Conservation (phyloP, 1,140 invertebrate genomes). For the Danaus plexippus region DNA sequence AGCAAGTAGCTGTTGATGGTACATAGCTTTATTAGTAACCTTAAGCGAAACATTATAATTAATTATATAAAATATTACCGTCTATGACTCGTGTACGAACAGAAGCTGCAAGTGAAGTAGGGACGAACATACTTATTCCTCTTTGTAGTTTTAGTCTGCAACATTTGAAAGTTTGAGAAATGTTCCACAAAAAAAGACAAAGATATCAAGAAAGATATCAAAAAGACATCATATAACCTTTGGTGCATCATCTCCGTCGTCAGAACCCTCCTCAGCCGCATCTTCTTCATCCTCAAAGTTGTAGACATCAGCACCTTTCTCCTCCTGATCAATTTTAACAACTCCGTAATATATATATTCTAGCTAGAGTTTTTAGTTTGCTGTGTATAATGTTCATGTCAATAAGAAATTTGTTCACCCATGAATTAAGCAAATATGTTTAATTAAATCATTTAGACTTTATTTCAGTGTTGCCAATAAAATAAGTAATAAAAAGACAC, state of each 20-base stretch:
- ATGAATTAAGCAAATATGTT: too few relatives aligned
- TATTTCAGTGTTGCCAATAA: too few relatives aligned
- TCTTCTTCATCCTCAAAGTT: constrained; percentile 75
- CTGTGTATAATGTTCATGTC: too few relatives aligned
- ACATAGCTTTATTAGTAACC: too few relatives aligned
- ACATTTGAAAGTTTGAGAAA: neutral
- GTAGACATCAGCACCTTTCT: constrained; percentile 65
- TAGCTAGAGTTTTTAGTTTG: too few relatives aligned
- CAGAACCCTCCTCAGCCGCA: constrained; percentile 32
- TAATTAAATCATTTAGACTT: too few relatives aligned
- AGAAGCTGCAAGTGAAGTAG: constrained; percentile 50
- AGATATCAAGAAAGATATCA: neutral
- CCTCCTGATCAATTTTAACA: constrained; percentile 17
- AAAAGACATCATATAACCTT: constrained; percentile 13
- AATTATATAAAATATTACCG: constrained; percentile 27
- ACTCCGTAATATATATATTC: too few relatives aligned
- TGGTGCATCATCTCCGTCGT: constrained; percentile 26
- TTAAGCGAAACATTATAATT: neutral
- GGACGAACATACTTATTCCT: constrained; percentile 30
- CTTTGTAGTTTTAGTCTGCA: constrained; percentile 14
- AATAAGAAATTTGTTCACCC: too few relatives aligned
- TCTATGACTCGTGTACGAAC: constrained; percentile 51
- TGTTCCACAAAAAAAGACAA: constrained; percentile 3
- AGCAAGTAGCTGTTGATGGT: constrained; percentile 80
- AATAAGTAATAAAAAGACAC: too few relatives aligned